A percentile compares a stretch with the other conserved stretches of the same genome.
Conservation (phyloP, 2,888 invertebrate species). For the Tetragonisca angustula region DNA sequence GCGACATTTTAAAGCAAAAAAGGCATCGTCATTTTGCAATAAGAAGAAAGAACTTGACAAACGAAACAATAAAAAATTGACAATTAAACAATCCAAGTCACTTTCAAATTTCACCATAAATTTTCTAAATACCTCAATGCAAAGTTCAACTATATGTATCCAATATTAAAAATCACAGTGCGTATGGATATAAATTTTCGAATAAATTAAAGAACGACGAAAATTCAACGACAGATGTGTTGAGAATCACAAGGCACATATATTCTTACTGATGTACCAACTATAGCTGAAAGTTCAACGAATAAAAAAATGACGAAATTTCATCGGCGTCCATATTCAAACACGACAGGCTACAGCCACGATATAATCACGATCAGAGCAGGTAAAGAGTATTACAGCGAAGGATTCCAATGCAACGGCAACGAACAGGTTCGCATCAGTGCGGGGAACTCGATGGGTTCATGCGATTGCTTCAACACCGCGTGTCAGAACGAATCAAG, state of each 20-base stretch:
- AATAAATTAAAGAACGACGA: not conserved
- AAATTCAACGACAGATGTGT: not conserved
- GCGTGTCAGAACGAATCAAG: constrained; percentile 16
- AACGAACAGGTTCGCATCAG: not conserved
- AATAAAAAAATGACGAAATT: too few species aligned
- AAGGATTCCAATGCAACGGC: not conserved
- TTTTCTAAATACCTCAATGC: not conserved
- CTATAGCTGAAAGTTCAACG: too few species aligned
- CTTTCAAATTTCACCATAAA: not conserved
- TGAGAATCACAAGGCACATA: too few species aligned
- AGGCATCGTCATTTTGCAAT: not conserved
- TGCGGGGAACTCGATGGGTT: not conserved
- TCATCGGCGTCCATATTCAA: not conserved
- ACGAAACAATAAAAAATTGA: not conserved
- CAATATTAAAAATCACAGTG: too few species aligned
- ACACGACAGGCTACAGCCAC: too few species aligned
- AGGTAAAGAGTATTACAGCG: too few species aligned
- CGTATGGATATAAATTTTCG: too few species aligned
- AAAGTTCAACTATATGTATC: too few species aligned
- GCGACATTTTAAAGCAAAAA: not conserved
- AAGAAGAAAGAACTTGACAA: not conserved
- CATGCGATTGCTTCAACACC: not conserved
- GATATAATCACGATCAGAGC: not conserved
- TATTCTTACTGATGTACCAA: too few species aligned
- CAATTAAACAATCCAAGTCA: not conserved